Evolutionary conservation across 1,140 invertebrate species (phyloP).

Genomic region (Manduca sexta): DNA sequence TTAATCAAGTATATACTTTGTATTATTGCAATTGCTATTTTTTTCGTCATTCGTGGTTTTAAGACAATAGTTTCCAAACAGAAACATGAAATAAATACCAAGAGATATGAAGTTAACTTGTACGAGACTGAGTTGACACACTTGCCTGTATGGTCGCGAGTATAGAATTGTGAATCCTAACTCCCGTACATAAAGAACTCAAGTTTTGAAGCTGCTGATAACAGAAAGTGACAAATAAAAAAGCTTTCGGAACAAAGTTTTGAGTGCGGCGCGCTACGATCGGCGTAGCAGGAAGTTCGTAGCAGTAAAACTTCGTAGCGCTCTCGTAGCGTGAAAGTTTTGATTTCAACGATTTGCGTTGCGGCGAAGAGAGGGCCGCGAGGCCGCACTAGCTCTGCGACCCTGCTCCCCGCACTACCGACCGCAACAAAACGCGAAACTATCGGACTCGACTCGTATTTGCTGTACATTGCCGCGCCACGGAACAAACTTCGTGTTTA

Average conservation of each 20-base stretch:
- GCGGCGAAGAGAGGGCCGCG: slow-evolving; percentile 60
- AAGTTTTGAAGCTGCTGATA: slow-evolving; percentile 53
- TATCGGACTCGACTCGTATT: background rate
- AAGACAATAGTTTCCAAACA: background rate
- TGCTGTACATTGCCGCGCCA: slow-evolving; percentile 17
- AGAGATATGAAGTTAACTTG: background rate
- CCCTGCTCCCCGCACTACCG: slow-evolving; percentile 39
- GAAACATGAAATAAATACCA: background rate
- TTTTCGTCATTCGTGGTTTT: background rate
- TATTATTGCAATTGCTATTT: background rate
- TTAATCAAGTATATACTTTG: no score
- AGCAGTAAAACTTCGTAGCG: slow-evolving; percentile 72
- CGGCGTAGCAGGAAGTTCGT: slow-evolving; percentile 71
- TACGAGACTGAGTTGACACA: background rate
- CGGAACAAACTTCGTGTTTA: background rate
- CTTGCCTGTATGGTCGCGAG: background rate
- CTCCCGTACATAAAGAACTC: slow-evolving; percentile 26
- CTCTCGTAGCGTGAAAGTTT: slow-evolving; percentile 71
- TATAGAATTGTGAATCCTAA: slow-evolving; percentile 23
- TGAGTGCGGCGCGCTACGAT: slow-evolving; percentile 59
- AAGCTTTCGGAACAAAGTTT: slow-evolving; percentile 69
- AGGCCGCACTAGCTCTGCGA: slow-evolving; percentile 57
- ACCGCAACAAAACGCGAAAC: background rate
- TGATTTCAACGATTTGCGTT: slow-evolving; percentile 72
- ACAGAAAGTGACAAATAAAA: slow-evolving; percentile 68